Conservation (phyloP, 2,113 vertebrate species). For the Donacobius atricapilla region DNA sequence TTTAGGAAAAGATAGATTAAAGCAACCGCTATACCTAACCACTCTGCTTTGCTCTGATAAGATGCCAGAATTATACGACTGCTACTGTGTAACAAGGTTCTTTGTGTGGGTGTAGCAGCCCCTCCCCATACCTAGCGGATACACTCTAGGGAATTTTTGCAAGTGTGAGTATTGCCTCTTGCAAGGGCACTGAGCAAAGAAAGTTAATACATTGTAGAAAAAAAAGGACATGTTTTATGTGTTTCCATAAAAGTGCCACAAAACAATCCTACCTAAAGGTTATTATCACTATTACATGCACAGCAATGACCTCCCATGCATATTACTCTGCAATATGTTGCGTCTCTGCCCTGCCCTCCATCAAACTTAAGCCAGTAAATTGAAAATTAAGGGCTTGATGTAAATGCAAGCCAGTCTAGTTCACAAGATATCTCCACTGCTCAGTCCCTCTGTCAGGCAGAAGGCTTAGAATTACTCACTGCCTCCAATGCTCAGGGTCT, state of each 20-base stretch:
- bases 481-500: not conserved
- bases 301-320: not conserved
- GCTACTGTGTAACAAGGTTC: slow-evolving; percentile 22
- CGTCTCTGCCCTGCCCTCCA: not conserved
- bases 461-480: not conserved
- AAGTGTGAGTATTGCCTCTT: not conserved
- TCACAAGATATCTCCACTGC: not conserved
- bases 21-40: slow-evolving; percentile 37
- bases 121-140: slow-evolving; percentile 58
- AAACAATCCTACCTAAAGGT: not conserved
- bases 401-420: not conserved
- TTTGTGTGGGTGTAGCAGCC: slow-evolving; percentile 10
- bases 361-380: not conserved
- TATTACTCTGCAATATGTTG: not conserved
- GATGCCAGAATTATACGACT: slow-evolving; percentile 47
- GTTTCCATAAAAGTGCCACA: not conserved
- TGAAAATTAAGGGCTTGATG: not conserved
- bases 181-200: slow-evolving; percentile 4
- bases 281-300: not conserved
- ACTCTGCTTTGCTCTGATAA: slow-evolving; percentile 45
- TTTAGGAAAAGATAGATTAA: slow-evolving; percentile 20
- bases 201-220: not conserved
- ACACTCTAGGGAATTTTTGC: slow-evolving; percentile 42
- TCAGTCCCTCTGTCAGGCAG: not conserved
- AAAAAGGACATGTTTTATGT: not conserved